Conservation (phyloP, 2,888 invertebrate species). For the Matsumyia berberina region DNA sequence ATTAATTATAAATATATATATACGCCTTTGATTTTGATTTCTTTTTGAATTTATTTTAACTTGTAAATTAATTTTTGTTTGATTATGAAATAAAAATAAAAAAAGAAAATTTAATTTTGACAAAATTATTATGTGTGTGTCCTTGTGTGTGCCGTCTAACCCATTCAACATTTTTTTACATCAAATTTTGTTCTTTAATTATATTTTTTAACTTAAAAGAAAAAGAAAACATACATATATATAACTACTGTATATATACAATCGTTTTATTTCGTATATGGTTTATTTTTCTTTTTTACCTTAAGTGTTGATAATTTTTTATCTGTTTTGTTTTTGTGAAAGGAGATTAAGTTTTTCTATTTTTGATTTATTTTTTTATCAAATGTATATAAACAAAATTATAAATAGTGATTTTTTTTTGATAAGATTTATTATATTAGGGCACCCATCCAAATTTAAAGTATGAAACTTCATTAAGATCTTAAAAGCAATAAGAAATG, state of each 20-base stretch:
- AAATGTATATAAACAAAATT: conserved; percentile 58
- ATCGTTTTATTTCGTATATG: conserved; percentile 52
- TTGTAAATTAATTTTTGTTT: conserved; percentile 45
- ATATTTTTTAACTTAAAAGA: conserved; percentile 56
- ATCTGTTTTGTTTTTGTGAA: conserved; percentile 19
- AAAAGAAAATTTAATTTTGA: conserved; percentile 72
- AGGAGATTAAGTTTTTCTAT: conserved; percentile 22
- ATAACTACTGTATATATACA: conserved; percentile 72
- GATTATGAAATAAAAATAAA: conserved; percentile 24
- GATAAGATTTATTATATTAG: conserved; percentile 43
- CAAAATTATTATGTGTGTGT: conserved; percentile 79
- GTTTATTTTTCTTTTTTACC: conserved; percentile 38
- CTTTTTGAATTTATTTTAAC: conserved; percentile 30
- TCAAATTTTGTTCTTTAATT: conserved; percentile 75
- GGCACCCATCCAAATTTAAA: conserved; percentile 69
- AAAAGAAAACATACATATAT: conserved; percentile 42
- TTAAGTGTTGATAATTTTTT: conserved; percentile 56
- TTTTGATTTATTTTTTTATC: conserved; percentile 17
- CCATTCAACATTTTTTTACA: conserved; percentile 79
- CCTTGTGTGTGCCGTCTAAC: conserved; percentile 83
- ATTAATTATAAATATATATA: conserved; percentile 67
- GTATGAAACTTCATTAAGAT: not conserved
- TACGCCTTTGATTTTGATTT: conserved; percentile 61
- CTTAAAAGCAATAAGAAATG: conserved; percentile 16
- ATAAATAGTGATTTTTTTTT: conserved; percentile 29